phyloP scores from a whole-genome alignment of 2,113 vertebrate species.

The Myocastor coypus region DNA sequence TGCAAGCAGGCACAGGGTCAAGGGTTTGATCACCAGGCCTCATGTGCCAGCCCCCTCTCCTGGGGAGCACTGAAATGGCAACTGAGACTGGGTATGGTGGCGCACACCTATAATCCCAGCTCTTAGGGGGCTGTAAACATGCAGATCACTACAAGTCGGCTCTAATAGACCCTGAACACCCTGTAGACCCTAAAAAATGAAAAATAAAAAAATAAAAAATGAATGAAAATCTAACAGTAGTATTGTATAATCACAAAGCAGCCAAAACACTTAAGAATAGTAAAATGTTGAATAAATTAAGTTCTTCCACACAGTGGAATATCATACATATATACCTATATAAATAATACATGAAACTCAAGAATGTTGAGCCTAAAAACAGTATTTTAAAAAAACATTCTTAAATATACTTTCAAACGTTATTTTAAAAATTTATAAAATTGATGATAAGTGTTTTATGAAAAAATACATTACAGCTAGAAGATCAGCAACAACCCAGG shows the following conservation, averaged over 20 bases:
- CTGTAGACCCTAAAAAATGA: too few relatives aligned
- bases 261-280: neutral
- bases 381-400: neutral
- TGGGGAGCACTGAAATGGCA: too few relatives aligned
- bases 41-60: too few relatives aligned
- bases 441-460: neutral
- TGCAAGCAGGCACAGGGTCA: too few relatives aligned
- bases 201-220: neutral
- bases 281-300: neutral
- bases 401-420: neutral
- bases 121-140: too few relatives aligned
- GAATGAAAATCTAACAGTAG: constrained; percentile 24
- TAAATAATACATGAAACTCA: neutral
- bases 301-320: neutral
- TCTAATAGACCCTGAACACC: too few relatives aligned
- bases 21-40: too few relatives aligned
- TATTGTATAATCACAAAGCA: neutral
- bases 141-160: too few relatives aligned
- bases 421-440: neutral
- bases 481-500: neutral
- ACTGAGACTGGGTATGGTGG: too few relatives aligned
- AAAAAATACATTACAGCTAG: constrained; percentile 43
- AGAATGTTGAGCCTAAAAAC: neutral
- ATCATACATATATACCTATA: neutral
- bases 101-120: too few relatives aligned